phyloP scores from a whole-genome alignment of 2,797 vertebrate species.

The Sebastes flavidus region DNA sequence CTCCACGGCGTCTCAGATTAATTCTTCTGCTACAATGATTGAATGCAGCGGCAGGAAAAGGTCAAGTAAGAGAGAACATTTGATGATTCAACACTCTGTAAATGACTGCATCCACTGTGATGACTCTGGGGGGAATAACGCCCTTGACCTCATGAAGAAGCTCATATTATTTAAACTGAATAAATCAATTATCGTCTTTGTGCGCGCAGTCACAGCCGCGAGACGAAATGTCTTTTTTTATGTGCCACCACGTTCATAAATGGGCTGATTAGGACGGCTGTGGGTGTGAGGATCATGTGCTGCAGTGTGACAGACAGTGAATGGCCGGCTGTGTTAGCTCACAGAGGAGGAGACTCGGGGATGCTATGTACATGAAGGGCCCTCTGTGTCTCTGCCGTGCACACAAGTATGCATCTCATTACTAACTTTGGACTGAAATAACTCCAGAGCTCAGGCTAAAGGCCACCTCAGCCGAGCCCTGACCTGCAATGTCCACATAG shows the following conservation, averaged over 20 bases:
- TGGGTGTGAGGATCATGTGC: slow-evolving; percentile 75
- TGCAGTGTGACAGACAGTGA: slow-evolving; percentile 74
- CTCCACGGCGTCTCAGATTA: slow-evolving; percentile 19
- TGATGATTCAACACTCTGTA: slow-evolving; percentile 55
- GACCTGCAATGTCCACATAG: slow-evolving; percentile 41
- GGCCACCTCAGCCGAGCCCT: slow-evolving; percentile 66
- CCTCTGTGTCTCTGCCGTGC: slow-evolving; percentile 71
- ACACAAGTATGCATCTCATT: slow-evolving; percentile 79
- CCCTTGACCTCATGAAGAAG: slow-evolving; percentile 53
- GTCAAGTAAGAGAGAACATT: slow-evolving; percentile 39
- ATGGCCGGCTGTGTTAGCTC: slow-evolving; percentile 76
- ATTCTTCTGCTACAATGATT: slow-evolving; percentile 41
- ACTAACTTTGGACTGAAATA: slow-evolving; percentile 67
- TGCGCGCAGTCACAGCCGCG: slow-evolving; percentile 47
- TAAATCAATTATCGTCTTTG: slow-evolving; percentile 74
- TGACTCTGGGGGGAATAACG: slow-evolving; percentile 48
- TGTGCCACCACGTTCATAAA: slow-evolving; percentile 62
- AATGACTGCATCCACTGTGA: slow-evolving; percentile 23
- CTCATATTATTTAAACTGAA: slow-evolving; percentile 62
- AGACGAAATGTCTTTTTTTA: slow-evolving; percentile 60
- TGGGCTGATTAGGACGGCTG: slow-evolving; percentile 64
- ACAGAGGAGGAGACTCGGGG: slow-evolving; percentile 61
- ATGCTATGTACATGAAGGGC: slow-evolving; percentile 70
- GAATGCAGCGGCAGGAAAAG: slow-evolving; percentile 35
- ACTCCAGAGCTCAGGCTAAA: slow-evolving; percentile 44